Evolutionary conservation across 2,113 vertebrate genomes (phyloP).

Genomic region (Trachemys scripta): DNA sequence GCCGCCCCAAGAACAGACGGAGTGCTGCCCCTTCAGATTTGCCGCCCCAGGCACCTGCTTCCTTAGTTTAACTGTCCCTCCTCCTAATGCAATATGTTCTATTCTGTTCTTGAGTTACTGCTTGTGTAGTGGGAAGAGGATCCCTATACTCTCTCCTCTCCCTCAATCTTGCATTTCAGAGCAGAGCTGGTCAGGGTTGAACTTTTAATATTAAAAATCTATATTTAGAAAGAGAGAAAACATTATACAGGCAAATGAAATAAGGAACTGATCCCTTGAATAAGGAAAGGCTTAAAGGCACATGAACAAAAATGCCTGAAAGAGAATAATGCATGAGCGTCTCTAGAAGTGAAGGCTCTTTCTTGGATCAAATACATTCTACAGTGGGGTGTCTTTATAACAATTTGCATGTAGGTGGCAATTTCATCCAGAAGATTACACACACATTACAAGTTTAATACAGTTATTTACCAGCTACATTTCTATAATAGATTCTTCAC

Average conservation of each 20-base stretch:
- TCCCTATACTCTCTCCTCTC: background rate
- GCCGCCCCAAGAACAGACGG: no score
- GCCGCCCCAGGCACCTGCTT: no score
- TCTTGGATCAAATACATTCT: background rate
- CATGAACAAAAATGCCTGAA: background rate
- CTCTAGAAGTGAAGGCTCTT: background rate
- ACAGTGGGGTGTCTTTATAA: background rate
- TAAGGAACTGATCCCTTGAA: background rate
- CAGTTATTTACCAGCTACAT: background rate
- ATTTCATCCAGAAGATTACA: background rate
- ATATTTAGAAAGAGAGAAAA: background rate
- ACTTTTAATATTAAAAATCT: background rate
- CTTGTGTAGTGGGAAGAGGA: background rate
- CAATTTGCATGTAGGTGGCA: background rate
- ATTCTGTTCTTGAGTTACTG: background rate
- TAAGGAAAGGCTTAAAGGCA: background rate
- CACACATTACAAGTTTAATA: background rate
- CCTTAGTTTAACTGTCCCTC: background rate
- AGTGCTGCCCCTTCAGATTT: no score
- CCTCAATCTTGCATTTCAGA: background rate
- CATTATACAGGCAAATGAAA: background rate
- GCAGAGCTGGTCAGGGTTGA: background rate
- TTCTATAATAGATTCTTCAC: background rate
- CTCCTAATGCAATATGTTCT: background rate
- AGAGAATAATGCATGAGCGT: background rate